These are phyloP conservation scores for Phenganax stokvisi DNA, from an alignment of 92 coral and sea anemone genomes.

Conservation along the genomic window DNA sequence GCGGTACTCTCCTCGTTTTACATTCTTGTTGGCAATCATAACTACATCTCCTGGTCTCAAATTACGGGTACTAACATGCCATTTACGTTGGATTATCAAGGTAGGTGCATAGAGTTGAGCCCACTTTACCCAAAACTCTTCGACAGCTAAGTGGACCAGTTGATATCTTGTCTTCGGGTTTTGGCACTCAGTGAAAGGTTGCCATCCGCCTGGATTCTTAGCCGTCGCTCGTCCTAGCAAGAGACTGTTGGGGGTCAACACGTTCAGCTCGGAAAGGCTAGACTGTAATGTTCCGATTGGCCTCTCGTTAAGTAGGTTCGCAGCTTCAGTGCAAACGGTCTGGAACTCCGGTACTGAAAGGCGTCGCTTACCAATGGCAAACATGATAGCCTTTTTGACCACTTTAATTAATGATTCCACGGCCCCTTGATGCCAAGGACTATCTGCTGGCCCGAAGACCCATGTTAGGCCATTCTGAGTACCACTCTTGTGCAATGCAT, in stretches of 20 bases:
- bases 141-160: slow-evolving; percentile 40
- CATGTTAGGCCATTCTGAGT: slow-evolving; percentile 37
- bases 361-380: slow-evolving; percentile 45
- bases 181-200: slow-evolving; percentile 18
- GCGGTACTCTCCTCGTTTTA: slow-evolving; percentile 49
- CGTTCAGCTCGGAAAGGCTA: slow-evolving; percentile 23
- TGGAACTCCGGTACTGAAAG: slow-evolving; percentile 50
- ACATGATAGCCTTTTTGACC: slow-evolving; percentile 47
- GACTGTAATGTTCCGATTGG: slow-evolving; percentile 45
- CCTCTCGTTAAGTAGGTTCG: slow-evolving; percentile 51
- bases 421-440: slow-evolving; percentile 57
- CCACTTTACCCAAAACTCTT: slow-evolving; percentile 54
- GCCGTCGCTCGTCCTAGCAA: slow-evolving; percentile 51
- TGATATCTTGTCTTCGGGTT: slow-evolving; percentile 41
- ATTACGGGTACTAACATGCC: slow-evolving; percentile 48
- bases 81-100: slow-evolving; percentile 45
- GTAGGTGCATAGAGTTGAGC: slow-evolving; percentile 57
- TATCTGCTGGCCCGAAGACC: slow-evolving; percentile 56
- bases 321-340: slow-evolving; percentile 46
- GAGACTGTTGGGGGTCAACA: slow-evolving; percentile 49
- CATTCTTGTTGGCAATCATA: slow-evolving; percentile 56
- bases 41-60: slow-evolving; percentile 58
- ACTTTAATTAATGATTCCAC: slow-evolving; percentile 45
- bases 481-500: slow-evolving; percentile 25
- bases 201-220: slow-evolving; percentile 49